These are phyloP conservation scores for Ptiloglossa arizonensis DNA, from an alignment of 1,140 invertebrate genomes.

Conservation along the genomic window DNA sequence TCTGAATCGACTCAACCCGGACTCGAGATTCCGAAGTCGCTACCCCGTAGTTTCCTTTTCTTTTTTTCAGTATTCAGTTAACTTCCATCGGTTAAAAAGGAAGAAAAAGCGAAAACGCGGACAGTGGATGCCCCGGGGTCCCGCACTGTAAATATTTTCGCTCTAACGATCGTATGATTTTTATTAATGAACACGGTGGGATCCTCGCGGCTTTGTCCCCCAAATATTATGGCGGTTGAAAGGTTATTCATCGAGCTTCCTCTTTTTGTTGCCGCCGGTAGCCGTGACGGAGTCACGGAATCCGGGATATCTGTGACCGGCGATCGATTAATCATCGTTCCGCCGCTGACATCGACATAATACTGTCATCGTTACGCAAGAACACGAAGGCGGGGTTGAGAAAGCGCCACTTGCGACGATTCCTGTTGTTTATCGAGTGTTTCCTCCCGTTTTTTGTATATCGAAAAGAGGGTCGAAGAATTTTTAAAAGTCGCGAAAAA, in stretches of 20 bases:
- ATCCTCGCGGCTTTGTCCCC: constrained; percentile 27
- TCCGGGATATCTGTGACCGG: constrained; percentile 44
- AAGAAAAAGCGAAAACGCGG: neutral
- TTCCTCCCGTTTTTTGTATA: neutral
- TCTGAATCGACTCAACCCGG: no score
- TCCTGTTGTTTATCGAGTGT: neutral
- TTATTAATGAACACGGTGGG: constrained; percentile 72
- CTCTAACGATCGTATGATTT: constrained; percentile 74
- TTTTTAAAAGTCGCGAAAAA: no score
- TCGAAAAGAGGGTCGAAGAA: no score
- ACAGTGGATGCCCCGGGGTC: neutral
- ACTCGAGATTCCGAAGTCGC: no score
- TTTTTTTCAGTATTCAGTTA: neutral
- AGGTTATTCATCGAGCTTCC: constrained; percentile 39
- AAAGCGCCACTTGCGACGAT: neutral
- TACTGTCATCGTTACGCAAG: constrained; percentile 53
- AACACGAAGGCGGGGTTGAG: constrained; percentile 18
- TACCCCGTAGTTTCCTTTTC: neutral
- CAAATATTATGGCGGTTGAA: constrained; percentile 48
- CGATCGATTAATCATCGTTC: constrained; percentile 65
- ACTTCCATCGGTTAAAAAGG: neutral
- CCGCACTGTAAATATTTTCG: constrained; percentile 70
- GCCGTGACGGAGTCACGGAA: constrained; percentile 34
- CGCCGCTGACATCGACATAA: constrained; percentile 47
- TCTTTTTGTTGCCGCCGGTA: constrained; percentile 43